Percentiles rank a stretch among this genome's conserved stretches.
These are phyloP conservation scores for Cryptotermes secundus DNA, from an alignment of 1,140 invertebrate genomes.

Conservation along the genomic window DNA sequence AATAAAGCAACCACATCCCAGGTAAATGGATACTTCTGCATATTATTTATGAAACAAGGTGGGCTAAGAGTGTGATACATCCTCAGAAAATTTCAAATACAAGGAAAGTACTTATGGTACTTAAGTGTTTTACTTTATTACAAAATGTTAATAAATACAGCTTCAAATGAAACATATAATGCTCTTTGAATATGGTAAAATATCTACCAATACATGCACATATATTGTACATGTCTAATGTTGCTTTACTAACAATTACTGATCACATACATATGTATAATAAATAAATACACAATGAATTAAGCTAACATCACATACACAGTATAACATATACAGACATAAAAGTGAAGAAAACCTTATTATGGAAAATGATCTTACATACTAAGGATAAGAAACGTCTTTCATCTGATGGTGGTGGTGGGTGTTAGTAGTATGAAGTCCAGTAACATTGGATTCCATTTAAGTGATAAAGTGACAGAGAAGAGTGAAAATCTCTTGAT, in stretches of 20 bases:
- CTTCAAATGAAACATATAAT: neutral
- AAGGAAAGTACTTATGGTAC: neutral
- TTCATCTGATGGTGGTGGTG: no score
- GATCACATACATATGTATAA: constrained; percentile 1
- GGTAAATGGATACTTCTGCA: no score
- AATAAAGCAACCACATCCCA: no score
- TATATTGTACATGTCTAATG: neutral
- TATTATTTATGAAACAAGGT: no score
- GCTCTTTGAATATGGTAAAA: neutral
- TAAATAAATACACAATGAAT: constrained; percentile 11
- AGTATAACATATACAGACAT: neutral
- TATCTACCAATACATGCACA: neutral
- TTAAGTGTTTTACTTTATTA: neutral
- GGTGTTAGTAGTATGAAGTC: no score
- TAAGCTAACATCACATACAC: constrained; percentile 2
- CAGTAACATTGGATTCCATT: no score
- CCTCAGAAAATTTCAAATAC: neutral
- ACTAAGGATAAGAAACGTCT: neutral
- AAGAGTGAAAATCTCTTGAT: no score
- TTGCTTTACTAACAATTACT: neutral
- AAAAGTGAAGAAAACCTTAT: neutral
- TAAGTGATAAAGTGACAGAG: no score
- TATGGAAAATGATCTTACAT: neutral
- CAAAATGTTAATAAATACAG: neutral
- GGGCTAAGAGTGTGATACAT: no score